Evolutionary conservation across 2,888 invertebrate genomes (phyloP).

Genomic region (Mimumesa dahlbomi): DNA sequence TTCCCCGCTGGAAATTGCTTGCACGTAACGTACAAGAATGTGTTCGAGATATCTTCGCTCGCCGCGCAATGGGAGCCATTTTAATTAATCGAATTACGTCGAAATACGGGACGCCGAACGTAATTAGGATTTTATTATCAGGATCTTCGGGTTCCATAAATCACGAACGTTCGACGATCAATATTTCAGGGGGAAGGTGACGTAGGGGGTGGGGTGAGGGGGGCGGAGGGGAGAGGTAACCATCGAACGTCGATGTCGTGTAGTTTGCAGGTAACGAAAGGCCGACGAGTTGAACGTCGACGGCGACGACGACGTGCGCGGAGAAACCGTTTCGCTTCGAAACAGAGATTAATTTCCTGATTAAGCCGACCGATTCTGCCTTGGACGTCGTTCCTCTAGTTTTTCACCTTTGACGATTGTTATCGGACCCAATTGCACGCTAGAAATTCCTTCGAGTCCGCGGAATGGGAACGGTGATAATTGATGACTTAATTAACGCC

Average conservation of each 20-base stretch:
- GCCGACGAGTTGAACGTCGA: constrained; percentile 7
- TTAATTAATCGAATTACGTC: constrained; percentile 30
- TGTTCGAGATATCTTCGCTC: not conserved
- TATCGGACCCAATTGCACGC: no score
- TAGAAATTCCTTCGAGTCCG: no score
- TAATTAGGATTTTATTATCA: constrained; percentile 41
- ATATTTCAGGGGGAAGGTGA: constrained; percentile 26
- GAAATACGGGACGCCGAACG: not conserved
- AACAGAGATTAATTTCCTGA: constrained; percentile 36
- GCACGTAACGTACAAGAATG: not conserved
- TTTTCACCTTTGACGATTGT: no score
- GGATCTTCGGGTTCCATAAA: constrained; percentile 24
- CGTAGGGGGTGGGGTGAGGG: no score
- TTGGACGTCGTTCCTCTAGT: no score
- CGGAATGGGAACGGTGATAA: no score
- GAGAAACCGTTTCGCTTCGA: constrained; percentile 13
- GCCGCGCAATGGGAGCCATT: constrained; percentile 9
- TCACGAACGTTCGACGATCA: constrained; percentile 21
- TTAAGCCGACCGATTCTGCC: no score
- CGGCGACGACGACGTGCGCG: not conserved
- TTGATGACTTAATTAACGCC: no score
- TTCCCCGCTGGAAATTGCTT: constrained; percentile 8
- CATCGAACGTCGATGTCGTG: constrained; percentile 22
- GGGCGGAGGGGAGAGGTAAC: no score
- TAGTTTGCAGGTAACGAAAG: constrained; percentile 30